phyloP scores from a whole-genome alignment of 1,140 invertebrate genomes.

The Temnothorax nylanderi region DNA sequence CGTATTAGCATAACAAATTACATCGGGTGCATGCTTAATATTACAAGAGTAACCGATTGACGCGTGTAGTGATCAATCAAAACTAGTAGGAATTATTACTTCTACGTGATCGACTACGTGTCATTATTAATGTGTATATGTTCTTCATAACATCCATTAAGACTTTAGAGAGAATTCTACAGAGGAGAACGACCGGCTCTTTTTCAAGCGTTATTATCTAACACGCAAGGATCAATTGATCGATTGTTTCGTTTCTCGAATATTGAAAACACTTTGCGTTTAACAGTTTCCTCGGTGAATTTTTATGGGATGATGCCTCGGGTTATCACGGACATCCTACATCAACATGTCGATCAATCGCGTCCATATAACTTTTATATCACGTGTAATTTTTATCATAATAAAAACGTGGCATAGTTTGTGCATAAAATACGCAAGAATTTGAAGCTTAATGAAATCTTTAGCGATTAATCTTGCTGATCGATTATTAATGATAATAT shows the following conservation, averaged over 20 bases:
- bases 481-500: not conserved
- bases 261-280: conserved; percentile 17
- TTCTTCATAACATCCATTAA: conserved; percentile 29
- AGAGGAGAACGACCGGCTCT: not conserved
- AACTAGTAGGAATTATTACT: conserved; percentile 5
- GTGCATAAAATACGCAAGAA: not conserved
- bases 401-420: not conserved
- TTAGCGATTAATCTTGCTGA: not conserved
- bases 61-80: conserved; percentile 28
- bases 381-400: not conserved
- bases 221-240: conserved; percentile 7
- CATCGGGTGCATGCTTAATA: not conserved
- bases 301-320: not conserved
- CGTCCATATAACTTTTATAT: not conserved
- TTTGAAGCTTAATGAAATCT: not conserved
- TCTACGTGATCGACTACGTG: conserved; percentile 6
- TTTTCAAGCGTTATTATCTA: conserved; percentile 34
- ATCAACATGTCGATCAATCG: not conserved
- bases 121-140: conserved; percentile 18
- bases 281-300: not conserved
- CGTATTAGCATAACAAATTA: not conserved
- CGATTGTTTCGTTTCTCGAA: conserved; percentile 1
- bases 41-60: conserved; percentile 32
- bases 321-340: conserved; percentile 1
- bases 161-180: not conserved